Conservation (phyloP, 2,797 vertebrate genomes). For the Pipistrellus pygmaeus region DNA sequence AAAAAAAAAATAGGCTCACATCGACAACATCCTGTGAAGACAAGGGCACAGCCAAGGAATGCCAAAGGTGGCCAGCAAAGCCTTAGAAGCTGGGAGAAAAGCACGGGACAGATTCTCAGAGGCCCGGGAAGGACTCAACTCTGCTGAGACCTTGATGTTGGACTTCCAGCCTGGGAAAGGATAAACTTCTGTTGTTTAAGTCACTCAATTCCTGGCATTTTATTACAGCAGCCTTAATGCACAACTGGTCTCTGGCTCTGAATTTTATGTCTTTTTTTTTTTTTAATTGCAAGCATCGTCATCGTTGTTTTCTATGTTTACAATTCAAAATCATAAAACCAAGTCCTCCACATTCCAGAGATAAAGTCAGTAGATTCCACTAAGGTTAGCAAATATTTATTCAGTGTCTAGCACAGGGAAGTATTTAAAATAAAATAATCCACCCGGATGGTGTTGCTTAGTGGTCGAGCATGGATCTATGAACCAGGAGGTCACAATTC, state of each 20-base stretch:
- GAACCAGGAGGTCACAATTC: too few relatives aligned
- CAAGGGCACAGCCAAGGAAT: background rate
- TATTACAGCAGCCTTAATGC: background rate
- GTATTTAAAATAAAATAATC: constrained; percentile 57
- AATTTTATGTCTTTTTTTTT: background rate
- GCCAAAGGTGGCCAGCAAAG: background rate
- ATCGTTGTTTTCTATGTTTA: constrained; percentile 8
- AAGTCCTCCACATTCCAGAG: constrained; percentile 56
- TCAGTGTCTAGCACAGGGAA: background rate
- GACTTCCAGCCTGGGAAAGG: background rate
- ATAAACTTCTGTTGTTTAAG: background rate
- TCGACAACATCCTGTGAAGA: background rate
- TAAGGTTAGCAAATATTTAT: constrained; percentile 64
- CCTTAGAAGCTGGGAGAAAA: background rate
- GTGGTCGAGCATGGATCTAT: too few relatives aligned
- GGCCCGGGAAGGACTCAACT: background rate
- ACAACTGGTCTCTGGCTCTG: background rate
- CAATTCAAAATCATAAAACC: constrained; percentile 21
- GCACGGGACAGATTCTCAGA: too few relatives aligned
- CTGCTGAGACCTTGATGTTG: background rate
- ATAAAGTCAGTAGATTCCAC: constrained; percentile 51
- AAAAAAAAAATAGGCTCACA: background rate
- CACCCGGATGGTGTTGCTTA: too few relatives aligned
- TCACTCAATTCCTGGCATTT: background rate
- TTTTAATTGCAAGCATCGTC: constrained; percentile 48